Base-by-base conservation (phyloP, 2,113 vertebrate species). In the Podilymbus podiceps region DNA sequence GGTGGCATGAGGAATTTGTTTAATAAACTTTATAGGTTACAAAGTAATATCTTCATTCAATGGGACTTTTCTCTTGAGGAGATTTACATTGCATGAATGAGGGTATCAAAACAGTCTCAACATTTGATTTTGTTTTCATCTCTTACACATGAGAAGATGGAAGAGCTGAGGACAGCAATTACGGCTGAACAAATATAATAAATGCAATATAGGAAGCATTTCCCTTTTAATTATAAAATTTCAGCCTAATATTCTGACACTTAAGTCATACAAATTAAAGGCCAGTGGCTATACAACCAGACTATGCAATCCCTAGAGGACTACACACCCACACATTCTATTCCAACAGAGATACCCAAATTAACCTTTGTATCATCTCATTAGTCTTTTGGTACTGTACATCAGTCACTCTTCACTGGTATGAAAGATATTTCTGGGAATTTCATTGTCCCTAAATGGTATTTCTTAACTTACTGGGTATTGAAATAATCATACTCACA, bases 301-400 rank as follows among this genome's bases (percentile, higher is more conserved):
- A 17, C 31, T 49, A 18, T 47, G 49, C 17, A 33, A 33, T 47
- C 46, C 55, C 22, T 25, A 22, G 44, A 40, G 8, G 44, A 22
- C 23, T 10, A 23, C 0, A 0, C 31, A 24, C 40, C 50, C 38
- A 60, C 10, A 66, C 12, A 12, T 27, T 38, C 15, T 28, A 9
- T 31, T 89, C 40, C 60, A 78, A 5, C 19, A 42, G 15, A n/a
- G 16, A 38, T 14, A 28, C 30, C 44, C 3, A 12, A 50, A 55
- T 49, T 15, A 53, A 79, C 12, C 12, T 75, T 63, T 1, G 1
- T 22, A 7, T 56, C 30, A n/a, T 21, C 20, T 77, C 24, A 44
- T 11, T n/a, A 30, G 14, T 40, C 10, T 15, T 87, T 23, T 60
- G 6, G 14, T 58, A 59, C 49, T 31, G 18, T 7, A 35, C 22